Base-by-base conservation (phyloP, 2,113 vertebrate genomes). In the Ornithorhynchus anatinus region DNA sequence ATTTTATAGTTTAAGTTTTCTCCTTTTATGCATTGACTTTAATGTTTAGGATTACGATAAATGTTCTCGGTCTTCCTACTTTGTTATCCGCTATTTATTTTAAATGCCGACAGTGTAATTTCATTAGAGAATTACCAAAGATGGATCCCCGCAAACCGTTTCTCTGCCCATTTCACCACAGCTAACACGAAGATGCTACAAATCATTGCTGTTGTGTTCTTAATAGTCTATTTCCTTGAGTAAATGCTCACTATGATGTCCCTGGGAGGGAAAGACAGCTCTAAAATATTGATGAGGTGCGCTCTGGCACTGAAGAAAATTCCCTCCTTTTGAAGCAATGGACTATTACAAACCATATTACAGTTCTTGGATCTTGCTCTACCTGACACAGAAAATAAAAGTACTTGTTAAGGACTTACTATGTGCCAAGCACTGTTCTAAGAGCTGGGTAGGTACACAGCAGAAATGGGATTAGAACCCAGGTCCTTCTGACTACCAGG, bases 201-300 rank as follows among this genome's bases (percentile, higher is more conserved):
- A 89, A 69, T 20, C 64, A 57, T 72, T 81, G 59, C 82, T 68
- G 77, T 58, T 64, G 62, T 54, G 75, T 78, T 57, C 36, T 62
- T 54, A 77, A 69, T 75, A 48, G 17, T 60, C 59, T 68, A 5
- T 65, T 77, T 80, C 62, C 64, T 72, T 62, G 23, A 79, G 63
- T 65, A 89, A 88, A 84, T 62, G 68, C 52, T 80, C 84, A 84
- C 35, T 77, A 38, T 81, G 65, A 40, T 13, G 42, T 77, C 76
- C 45, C 48, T 63, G 79, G 27, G 22, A 69, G 74, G 89, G 56
- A 80, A 44, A 50, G 61, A 74, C 43, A 77, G 72, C 56, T 81
- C 81, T 90, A 71, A 67, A 93, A 91, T 84, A 92, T 82, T 89
- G 72, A 90, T 85, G 84, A 88, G 27, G 77, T 53, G 69, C 73